Base-by-base conservation (phyloP, 92 coral and sea anemone genomes). In the Ricordea florida region DNA sequence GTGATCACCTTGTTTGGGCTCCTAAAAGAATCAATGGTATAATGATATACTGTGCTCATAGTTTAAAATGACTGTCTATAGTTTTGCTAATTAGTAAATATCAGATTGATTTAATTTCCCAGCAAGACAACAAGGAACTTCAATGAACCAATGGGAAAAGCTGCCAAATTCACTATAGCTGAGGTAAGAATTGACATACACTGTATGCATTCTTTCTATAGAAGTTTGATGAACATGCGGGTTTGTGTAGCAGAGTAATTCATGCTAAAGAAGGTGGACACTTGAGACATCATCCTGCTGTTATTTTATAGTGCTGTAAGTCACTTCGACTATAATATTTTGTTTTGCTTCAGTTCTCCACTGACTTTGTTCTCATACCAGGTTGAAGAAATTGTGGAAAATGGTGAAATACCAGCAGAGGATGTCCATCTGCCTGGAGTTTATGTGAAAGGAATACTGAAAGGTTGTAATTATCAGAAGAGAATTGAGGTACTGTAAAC, bases 101-200 rank as follows among this genome's bases (percentile, higher is more conserved):
- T 43, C 16, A 3, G 1, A 10, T 0, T 46, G 3, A 3, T 38
- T 50, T 37, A 6, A 29, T 9, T 35, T 74, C 10, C 14, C 57
- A 96, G 99, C 38, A 96, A 96, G 77, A 79, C 97, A 28, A 85
- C 99, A 13, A 75, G 93, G n/a, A 96, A 96, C 73, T 96, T 96
- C 34, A 96, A 96, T 79, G 90, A 85, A 24, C 97, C 99, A 0
- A 96, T 96, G 99, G 97, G 91, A 38, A 96, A 92, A 84, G 99
- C 99, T 27, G 99, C 99, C 36, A 92, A 92, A 78, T 68, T 96
- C 48, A 96, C 99, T 1, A 80, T 96, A 36, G 99, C 86, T 20
- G 99, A 96, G 93, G 98, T 94, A 68, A 33, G 58, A 17, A 13
- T n/a, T 57, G 1, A 21, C 11, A 6, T 31, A 14, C 1, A 3